Conservation (phyloP, 2,888 invertebrate genomes). For the Diplazon laetatorius region DNA sequence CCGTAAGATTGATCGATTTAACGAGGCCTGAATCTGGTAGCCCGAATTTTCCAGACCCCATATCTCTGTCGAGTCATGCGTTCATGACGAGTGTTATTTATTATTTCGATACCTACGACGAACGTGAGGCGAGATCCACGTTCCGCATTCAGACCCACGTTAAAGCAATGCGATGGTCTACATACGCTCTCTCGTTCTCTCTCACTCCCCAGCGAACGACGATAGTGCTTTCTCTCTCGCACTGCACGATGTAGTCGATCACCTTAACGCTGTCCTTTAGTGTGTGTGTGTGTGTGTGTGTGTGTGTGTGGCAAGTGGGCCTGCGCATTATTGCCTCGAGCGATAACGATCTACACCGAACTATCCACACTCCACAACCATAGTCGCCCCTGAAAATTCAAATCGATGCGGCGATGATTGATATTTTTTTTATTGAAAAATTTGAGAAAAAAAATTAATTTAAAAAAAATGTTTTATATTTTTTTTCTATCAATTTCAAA, state of each 20-base stretch:
- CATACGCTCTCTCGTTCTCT: too few species aligned
- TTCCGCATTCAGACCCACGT: conserved; percentile 27
- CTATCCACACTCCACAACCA: conserved; percentile 1
- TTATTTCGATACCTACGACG: conserved; percentile 28
- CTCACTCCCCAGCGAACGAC: too few species aligned
- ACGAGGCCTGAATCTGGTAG: conserved; percentile 13
- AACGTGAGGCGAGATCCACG: neutral
- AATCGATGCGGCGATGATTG: conserved; percentile 33
- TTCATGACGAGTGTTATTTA: conserved; percentile 30
- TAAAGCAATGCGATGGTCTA: too few species aligned
- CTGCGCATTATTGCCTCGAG: neutral
- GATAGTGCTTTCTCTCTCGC: too few species aligned
- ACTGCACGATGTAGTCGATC: too few species aligned
- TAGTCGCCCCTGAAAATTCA: conserved; percentile 47
- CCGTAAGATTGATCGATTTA: conserved; percentile 39
- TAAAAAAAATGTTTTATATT: too few species aligned
- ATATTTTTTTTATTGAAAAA: conserved; percentile 28
- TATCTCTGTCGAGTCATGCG: conserved; percentile 22
- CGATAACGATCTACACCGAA: conserved; percentile 43
- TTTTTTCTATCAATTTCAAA: conserved; percentile 1
- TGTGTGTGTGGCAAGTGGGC: conserved; percentile 37
- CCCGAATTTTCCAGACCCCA: conserved; percentile 27
- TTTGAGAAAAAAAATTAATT: too few species aligned
- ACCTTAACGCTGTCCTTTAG: conserved; percentile 27
- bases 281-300: too few species aligned